Conservation (phyloP, 2,797 vertebrate genomes). For the Tarsius wallacei region DNA sequence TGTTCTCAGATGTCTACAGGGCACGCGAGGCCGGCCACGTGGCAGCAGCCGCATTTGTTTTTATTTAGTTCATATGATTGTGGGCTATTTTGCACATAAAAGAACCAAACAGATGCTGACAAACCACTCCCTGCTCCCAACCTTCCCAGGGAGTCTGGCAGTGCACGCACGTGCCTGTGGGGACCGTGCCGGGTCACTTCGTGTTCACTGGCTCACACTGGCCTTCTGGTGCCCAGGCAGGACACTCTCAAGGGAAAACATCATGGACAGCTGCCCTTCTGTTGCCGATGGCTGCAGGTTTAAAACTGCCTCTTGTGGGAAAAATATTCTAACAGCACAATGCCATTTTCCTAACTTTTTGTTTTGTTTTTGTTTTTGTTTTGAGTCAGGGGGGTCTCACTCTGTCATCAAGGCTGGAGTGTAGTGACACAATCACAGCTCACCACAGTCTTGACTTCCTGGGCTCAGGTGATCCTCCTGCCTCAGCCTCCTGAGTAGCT, state of each 20-base stretch:
- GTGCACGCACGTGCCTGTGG: rapidly evolving
- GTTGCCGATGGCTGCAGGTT: neutral
- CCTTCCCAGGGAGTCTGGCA: rapidly evolving
- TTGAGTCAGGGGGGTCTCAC: no score
- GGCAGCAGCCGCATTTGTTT: conserved; percentile 81
- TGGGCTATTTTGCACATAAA: conserved; percentile 73
- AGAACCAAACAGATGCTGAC: neutral
- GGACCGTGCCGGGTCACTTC: neutral
- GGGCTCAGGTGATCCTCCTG: no score
- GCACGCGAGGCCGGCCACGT: conserved; percentile 75
- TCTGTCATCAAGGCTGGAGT: no score
- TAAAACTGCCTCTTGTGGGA: neutral
- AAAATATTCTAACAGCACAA: neutral
- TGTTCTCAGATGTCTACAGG: conserved; percentile 74
- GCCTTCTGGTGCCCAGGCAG: neutral
- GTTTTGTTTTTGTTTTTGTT: no score
- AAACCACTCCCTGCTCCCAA: neutral
- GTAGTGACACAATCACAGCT: no score
- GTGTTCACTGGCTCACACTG: neutral
- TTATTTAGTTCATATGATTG: conserved; percentile 74
- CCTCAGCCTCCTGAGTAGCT: no score
- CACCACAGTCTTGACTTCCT: no score
- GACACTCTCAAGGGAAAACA: neutral
- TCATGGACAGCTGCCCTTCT: neutral
- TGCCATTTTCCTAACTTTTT: neutral